Evolutionary conservation across 92 coral and sea anemone species (phyloP).

Genomic region (Muricea muricata): DNA sequence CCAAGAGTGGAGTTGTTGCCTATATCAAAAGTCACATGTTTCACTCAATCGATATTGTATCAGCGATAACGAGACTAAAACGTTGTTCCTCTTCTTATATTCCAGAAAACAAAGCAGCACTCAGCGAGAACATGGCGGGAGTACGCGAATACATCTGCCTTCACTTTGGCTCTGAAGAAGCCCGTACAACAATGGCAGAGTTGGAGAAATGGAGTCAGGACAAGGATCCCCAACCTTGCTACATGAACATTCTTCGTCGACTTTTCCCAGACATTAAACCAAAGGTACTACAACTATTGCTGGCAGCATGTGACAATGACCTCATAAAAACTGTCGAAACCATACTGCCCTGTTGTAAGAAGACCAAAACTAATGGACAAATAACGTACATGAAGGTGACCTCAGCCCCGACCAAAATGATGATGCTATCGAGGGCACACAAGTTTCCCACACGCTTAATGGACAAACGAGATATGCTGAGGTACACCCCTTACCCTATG

Average conservation of each 20-base stretch:
- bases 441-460: slow-evolving; percentile 8
- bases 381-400: slow-evolving; percentile 33
- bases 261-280: slow-evolving; percentile 42
- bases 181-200: slow-evolving; percentile 38
- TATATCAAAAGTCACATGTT: too few relatives aligned
- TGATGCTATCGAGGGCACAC: slow-evolving; percentile 18
- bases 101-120: slow-evolving; percentile 17
- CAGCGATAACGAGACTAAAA: background rate
- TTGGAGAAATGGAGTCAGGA: slow-evolving; percentile 27
- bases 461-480: slow-evolving; percentile 19
- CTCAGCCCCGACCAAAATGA: slow-evolving; percentile 21
- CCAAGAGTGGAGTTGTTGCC: too few relatives aligned
- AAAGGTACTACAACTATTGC: slow-evolving; percentile 29
- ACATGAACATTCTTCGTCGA: slow-evolving; percentile 42
- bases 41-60: background rate
- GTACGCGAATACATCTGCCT: slow-evolving; percentile 42
- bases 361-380: slow-evolving; percentile 33
- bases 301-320: slow-evolving; percentile 40
- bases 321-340: slow-evolving; percentile 42
- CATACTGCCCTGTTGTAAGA: slow-evolving; percentile 42
- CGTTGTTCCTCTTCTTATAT: background rate
- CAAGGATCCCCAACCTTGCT: slow-evolving; percentile 37
- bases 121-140: slow-evolving; percentile 24
- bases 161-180: slow-evolving; percentile 44
- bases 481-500: slow-evolving; percentile 29